Conservation (phyloP, 2,113 vertebrate genomes). For the Osmerus mordax region DNA sequence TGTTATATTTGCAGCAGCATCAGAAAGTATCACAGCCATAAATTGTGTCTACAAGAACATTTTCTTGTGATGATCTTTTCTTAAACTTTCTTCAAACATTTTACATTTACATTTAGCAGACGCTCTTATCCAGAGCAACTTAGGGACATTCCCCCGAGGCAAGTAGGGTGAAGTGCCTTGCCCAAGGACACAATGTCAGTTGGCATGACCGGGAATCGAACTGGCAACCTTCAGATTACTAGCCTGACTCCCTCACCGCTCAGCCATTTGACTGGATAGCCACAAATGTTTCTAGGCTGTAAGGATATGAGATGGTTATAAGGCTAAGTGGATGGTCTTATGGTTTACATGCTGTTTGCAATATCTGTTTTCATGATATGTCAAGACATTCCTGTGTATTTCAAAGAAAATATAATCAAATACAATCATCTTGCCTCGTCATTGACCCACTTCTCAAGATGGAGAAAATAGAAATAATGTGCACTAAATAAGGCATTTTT, state of each 20-base stretch:
- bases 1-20: constrained; percentile 4
- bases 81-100: no score
- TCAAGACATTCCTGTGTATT: background rate
- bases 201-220: no score
- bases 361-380: no score
- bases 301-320: background rate
- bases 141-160: no score
- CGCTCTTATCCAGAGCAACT: no score
- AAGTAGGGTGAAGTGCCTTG: no score
- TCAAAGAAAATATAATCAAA: background rate
- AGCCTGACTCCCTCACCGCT: no score
- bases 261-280: no score
- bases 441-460: background rate
- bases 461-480: constrained; percentile 11
- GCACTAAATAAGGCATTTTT: background rate
- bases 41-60: background rate
- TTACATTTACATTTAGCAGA: no score
- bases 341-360: no score
- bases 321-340: background rate
- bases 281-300: background rate
- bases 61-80: background rate
- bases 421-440: background rate
- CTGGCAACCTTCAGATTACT: no score
- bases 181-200: no score
- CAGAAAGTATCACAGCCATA: constrained; percentile 1